Base-by-base conservation (phyloP, 2,113 vertebrate genomes). In the Petromus typicus region DNA sequence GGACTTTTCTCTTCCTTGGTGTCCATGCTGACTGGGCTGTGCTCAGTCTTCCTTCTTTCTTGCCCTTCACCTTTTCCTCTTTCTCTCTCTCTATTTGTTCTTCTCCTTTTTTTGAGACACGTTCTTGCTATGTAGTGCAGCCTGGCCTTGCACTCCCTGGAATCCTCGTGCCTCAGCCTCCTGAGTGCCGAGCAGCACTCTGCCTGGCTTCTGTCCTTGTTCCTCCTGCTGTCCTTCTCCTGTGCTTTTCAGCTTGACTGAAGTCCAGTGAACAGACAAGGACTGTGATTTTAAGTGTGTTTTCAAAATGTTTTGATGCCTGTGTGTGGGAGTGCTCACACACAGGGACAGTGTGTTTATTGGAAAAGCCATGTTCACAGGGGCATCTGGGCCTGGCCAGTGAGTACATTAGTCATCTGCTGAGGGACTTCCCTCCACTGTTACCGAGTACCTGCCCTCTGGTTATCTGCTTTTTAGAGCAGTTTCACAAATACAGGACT, bases 1-100 rank as follows among this genome's bases (percentile, higher is more conserved):
- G 79, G 6, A 0, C 16, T 3, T 9, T 14, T 13, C 56, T 1
- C 20, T 0, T 1, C 22, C 51, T 7, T 0, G 4, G 13, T 2
- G 2, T 7, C 8, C 22, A 0, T 8, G 71, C 6, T 1, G 0
- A 16, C 30, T 32, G 11, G 0, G 25, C 18, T 37, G 67, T 57
- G 51, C 66, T 6, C 8, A 2, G 51, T 40, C 59, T 37, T 45
- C 14, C 32, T 59, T 20, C 32, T 59, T 20, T 43, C 8, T 30
- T 16, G 0, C 3, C 7, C 14, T n/a, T 34, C 57, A 9, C 7
- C 16, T 45, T 48, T 14, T 16, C 30, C 5, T 43, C 45, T 17
- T 5, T 63, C 45, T 75, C 57, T 3, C 8, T 12, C 32, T 64
- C 27, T 20, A 5, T 18, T 57, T 4, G 2, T 9, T 12, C 48